Evolutionary conservation across 2,797 vertebrate species (phyloP).

Genomic region (Acanthurus leucopareius): DNA sequence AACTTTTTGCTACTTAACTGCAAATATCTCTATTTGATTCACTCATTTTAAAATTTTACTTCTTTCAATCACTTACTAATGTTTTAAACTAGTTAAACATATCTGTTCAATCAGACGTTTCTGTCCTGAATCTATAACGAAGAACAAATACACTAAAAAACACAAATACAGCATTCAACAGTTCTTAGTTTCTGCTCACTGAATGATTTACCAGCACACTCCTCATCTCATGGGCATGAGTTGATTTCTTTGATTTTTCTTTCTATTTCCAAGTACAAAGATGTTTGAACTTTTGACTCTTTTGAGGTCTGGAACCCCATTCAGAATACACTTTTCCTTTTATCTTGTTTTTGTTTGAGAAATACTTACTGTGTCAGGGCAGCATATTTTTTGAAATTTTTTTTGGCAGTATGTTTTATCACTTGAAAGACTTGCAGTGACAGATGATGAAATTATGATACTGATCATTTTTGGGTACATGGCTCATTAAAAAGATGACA

Average conservation of each 20-base stretch:
- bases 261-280: slow-evolving; percentile 40
- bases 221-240: slow-evolving; percentile 37
- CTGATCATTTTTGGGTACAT: slow-evolving; percentile 16
- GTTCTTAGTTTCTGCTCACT: slow-evolving; percentile 31
- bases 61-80: neutral
- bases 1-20: neutral
- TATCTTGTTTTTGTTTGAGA: slow-evolving; percentile 30
- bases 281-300: slow-evolving; percentile 49
- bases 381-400: slow-evolving; percentile 26
- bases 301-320: slow-evolving; percentile 38
- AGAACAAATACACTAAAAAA: too few relatives aligned
- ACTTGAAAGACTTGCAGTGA: slow-evolving; percentile 32
- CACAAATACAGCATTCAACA: slow-evolving; percentile 3
- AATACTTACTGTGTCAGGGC: slow-evolving; percentile 16
- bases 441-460: slow-evolving; percentile 28
- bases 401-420: slow-evolving; percentile 18
- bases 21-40: neutral
- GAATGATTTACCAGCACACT: slow-evolving; percentile 34
- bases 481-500: neutral
- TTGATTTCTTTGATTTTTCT: slow-evolving; percentile 44
- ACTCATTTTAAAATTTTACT: neutral
- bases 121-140: too few relatives aligned
- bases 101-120: too few relatives aligned
- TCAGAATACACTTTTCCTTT: slow-evolving; percentile 29
- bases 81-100: neutral